A percentile compares a stretch with the other conserved stretches of the same genome.
Conservation (phyloP, 2,888 invertebrate species). For the Trichopoda pennipes region DNA sequence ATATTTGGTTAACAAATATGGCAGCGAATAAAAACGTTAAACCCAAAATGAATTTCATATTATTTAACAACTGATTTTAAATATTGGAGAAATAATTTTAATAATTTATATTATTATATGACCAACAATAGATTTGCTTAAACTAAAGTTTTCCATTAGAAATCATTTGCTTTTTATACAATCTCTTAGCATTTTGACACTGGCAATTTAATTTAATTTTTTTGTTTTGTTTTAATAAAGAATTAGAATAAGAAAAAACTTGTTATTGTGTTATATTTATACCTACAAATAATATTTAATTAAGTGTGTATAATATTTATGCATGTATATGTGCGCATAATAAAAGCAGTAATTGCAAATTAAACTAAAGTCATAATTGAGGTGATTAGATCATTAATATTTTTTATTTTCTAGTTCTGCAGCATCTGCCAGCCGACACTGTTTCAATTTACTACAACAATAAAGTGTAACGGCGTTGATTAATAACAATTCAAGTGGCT, state of each 20-base stretch:
- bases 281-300: no score
- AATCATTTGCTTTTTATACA: conserved; percentile 22
- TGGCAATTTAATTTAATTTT: neutral
- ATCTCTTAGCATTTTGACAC: neutral
- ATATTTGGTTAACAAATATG: conserved; percentile 54
- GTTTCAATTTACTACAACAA: neutral
- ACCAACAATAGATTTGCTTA: neutral
- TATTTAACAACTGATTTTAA: conserved; percentile 1
- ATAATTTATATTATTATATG: neutral
- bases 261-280: no score
- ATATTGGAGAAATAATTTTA: neutral
- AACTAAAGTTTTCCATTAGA: conserved; percentile 26
- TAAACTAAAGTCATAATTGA: conserved; percentile 36
- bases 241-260: conserved; percentile 15
- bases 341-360: conserved; percentile 20
- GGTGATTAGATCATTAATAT: conserved; percentile 57
- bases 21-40: conserved; percentile 36
- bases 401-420: conserved; percentile 24
- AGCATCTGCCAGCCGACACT: neutral
- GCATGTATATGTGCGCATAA: neutral
- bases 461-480: no score
- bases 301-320: neutral
- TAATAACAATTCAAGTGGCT: no score
- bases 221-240: conserved; percentile 47
- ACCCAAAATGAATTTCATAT: conserved; percentile 52